Percentiles rank a stretch among this genome's conserved stretches.
Evolutionary conservation across 1,140 invertebrate genomes (phyloP).

Genomic region (Bombus pascuorum): DNA sequence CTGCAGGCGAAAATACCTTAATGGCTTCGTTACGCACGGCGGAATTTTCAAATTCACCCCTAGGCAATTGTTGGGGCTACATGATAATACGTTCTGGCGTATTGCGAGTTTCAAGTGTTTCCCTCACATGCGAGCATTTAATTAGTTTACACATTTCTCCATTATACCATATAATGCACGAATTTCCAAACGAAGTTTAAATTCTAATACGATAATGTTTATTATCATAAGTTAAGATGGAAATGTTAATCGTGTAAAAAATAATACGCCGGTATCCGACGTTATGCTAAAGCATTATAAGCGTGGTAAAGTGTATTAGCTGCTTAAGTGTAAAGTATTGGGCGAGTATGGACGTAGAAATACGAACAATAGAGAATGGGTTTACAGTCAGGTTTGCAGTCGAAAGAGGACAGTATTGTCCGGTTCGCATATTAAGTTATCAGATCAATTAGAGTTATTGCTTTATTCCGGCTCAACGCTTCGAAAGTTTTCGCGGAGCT

Average conservation of each 20-base stretch:
- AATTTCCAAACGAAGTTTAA: not conserved
- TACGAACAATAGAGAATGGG: no score
- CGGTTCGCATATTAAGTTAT: constrained; percentile 76
- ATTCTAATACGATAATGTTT: not conserved
- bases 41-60: constrained; percentile 56
- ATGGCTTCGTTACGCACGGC: constrained; percentile 40
- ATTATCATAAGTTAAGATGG: not conserved
- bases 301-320: not conserved
- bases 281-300: not conserved
- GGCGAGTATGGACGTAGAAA: not conserved
- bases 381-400: not conserved
- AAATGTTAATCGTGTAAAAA: not conserved
- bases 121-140: not conserved
- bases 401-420: constrained; percentile 29
- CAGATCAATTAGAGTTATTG: constrained; percentile 81
- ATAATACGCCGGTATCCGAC: no score
- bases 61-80: constrained; percentile 25
- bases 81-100: constrained; percentile 19
- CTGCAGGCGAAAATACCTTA: constrained; percentile 48
- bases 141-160: not conserved
- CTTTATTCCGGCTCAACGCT: constrained; percentile 76
- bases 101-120: constrained; percentile 20
- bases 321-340: not conserved
- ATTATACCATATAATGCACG: not conserved
- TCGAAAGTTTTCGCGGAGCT: constrained; percentile 73